Conservation (phyloP, 2,888 invertebrate genomes). For the Thereva nobilitata region DNA sequence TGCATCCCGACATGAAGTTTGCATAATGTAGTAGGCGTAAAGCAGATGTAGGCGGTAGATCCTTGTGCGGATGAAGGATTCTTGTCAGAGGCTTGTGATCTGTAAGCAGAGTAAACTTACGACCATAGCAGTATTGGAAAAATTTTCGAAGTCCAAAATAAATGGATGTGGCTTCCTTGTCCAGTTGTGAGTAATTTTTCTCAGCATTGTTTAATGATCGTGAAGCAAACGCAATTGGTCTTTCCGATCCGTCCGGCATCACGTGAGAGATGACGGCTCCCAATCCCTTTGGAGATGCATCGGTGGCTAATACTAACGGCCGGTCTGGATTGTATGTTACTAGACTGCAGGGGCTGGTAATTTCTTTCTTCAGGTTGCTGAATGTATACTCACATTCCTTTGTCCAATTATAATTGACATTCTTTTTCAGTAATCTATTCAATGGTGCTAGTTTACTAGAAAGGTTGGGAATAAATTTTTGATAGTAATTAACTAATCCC, state of each 20-base stretch:
- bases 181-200: constrained; percentile 40
- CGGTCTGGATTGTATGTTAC: constrained; percentile 42
- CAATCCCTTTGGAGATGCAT: constrained; percentile 43
- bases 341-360: constrained; percentile 43
- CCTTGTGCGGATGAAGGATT: constrained; percentile 40
- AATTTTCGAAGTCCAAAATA: constrained; percentile 37
- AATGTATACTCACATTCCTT: constrained; percentile 44
- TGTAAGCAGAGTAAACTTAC: constrained; percentile 39
- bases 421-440: constrained; percentile 40
- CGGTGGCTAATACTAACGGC: constrained; percentile 43
- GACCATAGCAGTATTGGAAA: constrained; percentile 39
- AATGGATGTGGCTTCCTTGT: constrained; percentile 41
- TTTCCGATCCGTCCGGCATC: constrained; percentile 22
- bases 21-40: constrained; percentile 41
- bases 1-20: constrained; percentile 40
- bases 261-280: constrained; percentile 41
- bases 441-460: constrained; percentile 35
- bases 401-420: constrained; percentile 46
- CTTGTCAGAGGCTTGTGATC: constrained; percentile 37
- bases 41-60: constrained; percentile 39
- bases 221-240: constrained; percentile 42
- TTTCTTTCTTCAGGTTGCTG: constrained; percentile 44
- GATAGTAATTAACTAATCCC: constrained; percentile 39
- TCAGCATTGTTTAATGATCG: constrained; percentile 39
- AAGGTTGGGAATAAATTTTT: constrained; percentile 22